Conservation (phyloP, 2,888 invertebrate species). For the Sipha maydis region DNA sequence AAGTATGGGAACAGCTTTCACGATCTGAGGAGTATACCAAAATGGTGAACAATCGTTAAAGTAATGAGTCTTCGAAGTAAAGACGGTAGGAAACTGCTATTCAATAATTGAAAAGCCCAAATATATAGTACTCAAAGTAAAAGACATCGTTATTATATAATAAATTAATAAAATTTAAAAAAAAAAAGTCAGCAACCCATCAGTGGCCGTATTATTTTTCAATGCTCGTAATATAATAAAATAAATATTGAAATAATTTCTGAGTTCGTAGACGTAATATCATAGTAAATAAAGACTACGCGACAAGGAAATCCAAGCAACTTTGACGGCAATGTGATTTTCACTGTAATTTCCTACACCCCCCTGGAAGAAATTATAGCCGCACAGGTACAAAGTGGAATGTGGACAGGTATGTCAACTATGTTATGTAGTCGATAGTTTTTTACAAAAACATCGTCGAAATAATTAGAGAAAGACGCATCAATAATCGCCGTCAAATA, state of each 20-base stretch:
- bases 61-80: not conserved
- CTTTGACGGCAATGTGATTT: too few relatives aligned
- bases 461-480: not conserved
- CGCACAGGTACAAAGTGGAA: too few relatives aligned
- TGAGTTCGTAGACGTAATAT: too few relatives aligned
- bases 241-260: too few relatives aligned
- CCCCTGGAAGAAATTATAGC: too few relatives aligned
- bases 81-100: not conserved
- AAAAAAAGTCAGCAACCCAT: not conserved
- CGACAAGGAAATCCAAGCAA: too few relatives aligned
- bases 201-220: too few relatives aligned
- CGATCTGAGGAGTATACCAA: constrained; percentile 12
- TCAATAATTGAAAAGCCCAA: not conserved
- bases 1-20: constrained; percentile 52
- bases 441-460: not conserved
- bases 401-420: too few relatives aligned
- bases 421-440: not conserved
- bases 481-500: not conserved
- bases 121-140: too few relatives aligned
- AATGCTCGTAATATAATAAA: too few relatives aligned
- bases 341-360: too few relatives aligned
- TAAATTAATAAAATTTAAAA: not conserved
- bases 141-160: not conserved
- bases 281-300: too few relatives aligned
- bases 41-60: not conserved